phyloP scores from a whole-genome alignment of 2,113 vertebrate genomes.

The Sylvilagus bachmani region DNA sequence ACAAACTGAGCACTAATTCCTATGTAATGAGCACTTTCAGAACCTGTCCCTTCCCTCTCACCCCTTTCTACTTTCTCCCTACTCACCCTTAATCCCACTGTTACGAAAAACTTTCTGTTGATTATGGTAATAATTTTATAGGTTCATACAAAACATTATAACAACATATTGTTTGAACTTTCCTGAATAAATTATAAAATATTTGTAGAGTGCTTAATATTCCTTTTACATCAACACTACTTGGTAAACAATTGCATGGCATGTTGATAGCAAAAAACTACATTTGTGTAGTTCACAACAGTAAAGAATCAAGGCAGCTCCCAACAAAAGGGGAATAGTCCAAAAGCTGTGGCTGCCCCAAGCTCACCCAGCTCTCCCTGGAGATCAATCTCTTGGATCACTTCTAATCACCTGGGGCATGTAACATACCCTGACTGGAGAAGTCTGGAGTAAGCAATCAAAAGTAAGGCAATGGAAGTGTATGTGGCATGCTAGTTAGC shows the following conservation, averaged over 20 bases:
- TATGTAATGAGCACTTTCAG: not conserved
- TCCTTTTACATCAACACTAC: not conserved
- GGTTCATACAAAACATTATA: not conserved
- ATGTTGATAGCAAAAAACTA: not conserved
- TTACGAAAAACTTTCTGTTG: not conserved
- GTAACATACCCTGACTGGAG: not conserved
- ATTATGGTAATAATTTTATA: not conserved
- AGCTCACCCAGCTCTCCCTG: not conserved
- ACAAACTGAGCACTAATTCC: constrained; percentile 22
- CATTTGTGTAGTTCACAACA: not conserved
- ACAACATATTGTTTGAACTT: not conserved
- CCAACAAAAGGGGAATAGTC: not conserved
- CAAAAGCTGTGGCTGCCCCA: not conserved
- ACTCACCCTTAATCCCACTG: not conserved
- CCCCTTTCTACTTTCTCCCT: not conserved
- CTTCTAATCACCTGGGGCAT: not conserved
- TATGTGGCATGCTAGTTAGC: not conserved
- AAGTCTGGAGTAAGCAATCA: not conserved
- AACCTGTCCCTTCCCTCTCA: not conserved
- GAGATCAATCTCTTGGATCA: not conserved
- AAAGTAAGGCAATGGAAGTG: not conserved
- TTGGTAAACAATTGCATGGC: not conserved
- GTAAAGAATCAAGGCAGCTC: not conserved
- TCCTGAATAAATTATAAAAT: not conserved
- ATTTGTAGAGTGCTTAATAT: not conserved